Base-by-base conservation (phyloP, 2,888 invertebrate species). In the Nasonia oneida region DNA sequence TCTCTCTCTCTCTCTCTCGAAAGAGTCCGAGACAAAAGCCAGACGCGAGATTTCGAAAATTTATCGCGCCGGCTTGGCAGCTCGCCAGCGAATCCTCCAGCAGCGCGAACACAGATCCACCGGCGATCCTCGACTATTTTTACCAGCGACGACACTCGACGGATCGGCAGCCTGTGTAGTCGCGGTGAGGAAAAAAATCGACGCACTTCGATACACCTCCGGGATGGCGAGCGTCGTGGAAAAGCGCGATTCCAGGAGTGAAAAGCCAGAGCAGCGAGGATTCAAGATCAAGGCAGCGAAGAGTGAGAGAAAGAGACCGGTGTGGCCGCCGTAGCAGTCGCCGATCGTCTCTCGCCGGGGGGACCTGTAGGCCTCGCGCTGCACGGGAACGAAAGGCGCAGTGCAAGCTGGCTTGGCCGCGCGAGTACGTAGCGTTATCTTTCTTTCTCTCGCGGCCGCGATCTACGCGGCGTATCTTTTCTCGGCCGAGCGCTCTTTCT, bases 341-440 rank as follows among this genome's bases (percentile, higher is more conserved):
- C 76, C 88, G 87, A 81, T 89, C 88, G 88, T 87, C 87, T 86
- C 29, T 61, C 39, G 73, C 78, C 81, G 71, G 77, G 39, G 64
- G 77, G 70, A 23, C 29, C 47, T 4, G 33, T 37, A 15, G 15
- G 71, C 42, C 81, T 81, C 64, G 33, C 57, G 39, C 33, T 61
- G 10, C 73, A 39, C 18, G 33, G 14, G n/a, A 37, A 80, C 71
- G 71, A 71, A 80, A 71, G 71, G 71, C 18, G 37, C 75, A 79
- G 18, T 74, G 29, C 29, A 29, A 29, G 29, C n/a, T 50, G 75
- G 37, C 8, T 71, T 8, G 3, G 33, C 67, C 33, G 37, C 33
- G 37, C 15, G 67, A 14, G 12, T 33, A 37, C 33, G 18, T 70
- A 33, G 37, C 71, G 18, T 71, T 71, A 71, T 39, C 71, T 71